Evolutionary conservation across 2,888 invertebrate genomes (phyloP).

Genomic region (Drosophila atroscutellata): DNA sequence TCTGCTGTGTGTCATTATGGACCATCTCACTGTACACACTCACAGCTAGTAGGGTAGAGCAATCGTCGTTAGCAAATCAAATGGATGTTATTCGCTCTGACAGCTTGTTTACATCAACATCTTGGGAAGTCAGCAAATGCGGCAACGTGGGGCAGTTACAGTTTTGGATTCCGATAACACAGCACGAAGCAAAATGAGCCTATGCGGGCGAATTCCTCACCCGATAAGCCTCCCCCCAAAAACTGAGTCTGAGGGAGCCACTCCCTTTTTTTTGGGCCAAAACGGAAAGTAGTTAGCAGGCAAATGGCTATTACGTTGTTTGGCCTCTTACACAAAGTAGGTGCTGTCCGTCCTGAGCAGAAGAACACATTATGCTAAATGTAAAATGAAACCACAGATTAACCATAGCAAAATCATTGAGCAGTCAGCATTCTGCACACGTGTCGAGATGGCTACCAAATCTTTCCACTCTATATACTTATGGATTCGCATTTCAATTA

Average conservation of each 20-base stretch:
- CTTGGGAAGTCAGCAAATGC: conserved; percentile 33
- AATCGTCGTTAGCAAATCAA: conserved; percentile 62
- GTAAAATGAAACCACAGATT: conserved; percentile 54
- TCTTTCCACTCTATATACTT: background rate
- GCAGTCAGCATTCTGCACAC: conserved; percentile 35
- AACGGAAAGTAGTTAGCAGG: conserved; percentile 58
- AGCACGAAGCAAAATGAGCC: conserved; percentile 43
- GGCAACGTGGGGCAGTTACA: conserved; percentile 25
- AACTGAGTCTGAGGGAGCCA: background rate
- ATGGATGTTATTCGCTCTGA: conserved; percentile 66
- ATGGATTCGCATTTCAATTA: conserved; percentile 51
- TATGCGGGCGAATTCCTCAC: conserved; percentile 33
- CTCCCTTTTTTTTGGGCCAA: conserved; percentile 12
- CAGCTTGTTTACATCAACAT: conserved; percentile 75
- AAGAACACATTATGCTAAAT: conserved; percentile 43
- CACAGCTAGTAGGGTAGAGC: conserved; percentile 29
- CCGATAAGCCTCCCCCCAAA: conserved; percentile 18
- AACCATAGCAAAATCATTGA: conserved; percentile 29
- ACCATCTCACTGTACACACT: conserved; percentile 9
- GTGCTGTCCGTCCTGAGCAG: background rate
- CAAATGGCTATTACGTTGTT: conserved; percentile 56
- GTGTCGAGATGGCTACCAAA: conserved; percentile 25
- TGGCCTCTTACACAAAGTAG: conserved; percentile 27
- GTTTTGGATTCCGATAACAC: conserved; percentile 26
- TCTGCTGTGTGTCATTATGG: background rate